Evolutionary conservation across 2,888 invertebrate species (phyloP).

Genomic region (Synanthedon formicaeformis): DNA sequence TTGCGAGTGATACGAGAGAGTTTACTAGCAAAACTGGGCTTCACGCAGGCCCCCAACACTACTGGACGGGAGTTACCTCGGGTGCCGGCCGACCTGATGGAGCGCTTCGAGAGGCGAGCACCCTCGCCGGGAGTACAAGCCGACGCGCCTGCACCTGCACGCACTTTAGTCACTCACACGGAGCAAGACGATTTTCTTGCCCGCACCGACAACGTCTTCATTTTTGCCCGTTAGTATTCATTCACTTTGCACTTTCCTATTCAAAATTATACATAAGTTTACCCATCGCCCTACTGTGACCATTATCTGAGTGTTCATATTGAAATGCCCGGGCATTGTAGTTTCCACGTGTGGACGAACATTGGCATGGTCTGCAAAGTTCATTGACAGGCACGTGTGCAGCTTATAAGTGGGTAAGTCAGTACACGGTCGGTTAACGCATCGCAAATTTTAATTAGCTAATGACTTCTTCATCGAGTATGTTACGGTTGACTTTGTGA

Average conservation of each 20-base stretch:
- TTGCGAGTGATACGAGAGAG: conserved; percentile 74
- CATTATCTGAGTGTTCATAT: not conserved
- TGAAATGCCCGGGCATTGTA: conserved; percentile 1
- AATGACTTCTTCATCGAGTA: conserved; percentile 50
- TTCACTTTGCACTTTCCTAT: conserved; percentile 21
- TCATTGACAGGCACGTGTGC: conserved; percentile 69
- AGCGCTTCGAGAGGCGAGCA: conserved; percentile 61
- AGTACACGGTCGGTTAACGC: conserved; percentile 59
- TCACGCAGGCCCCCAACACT: conserved; percentile 74
- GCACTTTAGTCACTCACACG: conserved; percentile 65
- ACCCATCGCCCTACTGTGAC: conserved; percentile 1
- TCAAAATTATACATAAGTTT: conserved; percentile 13
- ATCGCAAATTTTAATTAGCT: conserved; percentile 65
- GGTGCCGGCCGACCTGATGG: conserved; percentile 69
- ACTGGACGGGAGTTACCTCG: conserved; percentile 69
- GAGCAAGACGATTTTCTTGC: conserved; percentile 77
- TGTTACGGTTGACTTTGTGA: conserved; percentile 8
- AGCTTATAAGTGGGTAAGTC: conserved; percentile 57
- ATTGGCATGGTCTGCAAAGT: conserved; percentile 35
- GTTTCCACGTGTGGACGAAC: not conserved
- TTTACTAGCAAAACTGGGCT: conserved; percentile 73
- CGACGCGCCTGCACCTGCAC: conserved; percentile 67
- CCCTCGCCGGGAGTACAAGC: conserved; percentile 72
- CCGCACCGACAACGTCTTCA: conserved; percentile 75
- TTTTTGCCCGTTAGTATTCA: conserved; percentile 75